These are phyloP conservation scores for Pentamera pediparva DNA, from an alignment of 53 echinoderm and acorn worm genomes.

Conservation along the genomic window DNA sequence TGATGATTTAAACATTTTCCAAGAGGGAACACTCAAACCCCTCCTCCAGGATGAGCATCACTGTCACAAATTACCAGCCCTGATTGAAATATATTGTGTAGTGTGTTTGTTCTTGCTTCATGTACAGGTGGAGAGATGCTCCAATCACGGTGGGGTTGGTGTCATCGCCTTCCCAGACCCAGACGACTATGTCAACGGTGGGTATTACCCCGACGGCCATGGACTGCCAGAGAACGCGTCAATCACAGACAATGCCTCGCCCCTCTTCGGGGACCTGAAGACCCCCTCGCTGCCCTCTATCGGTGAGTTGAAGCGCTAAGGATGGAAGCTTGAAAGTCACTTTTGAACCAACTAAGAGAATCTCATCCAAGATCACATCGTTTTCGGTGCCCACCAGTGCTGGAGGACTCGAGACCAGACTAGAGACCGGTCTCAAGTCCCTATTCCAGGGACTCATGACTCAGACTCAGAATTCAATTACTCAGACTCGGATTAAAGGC, in stretches of 20 bases:
- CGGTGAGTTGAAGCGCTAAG: slow-evolving; percentile 2
- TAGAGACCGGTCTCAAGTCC: too few species aligned
- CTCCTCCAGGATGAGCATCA: too few species aligned
- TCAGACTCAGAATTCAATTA: too few species aligned
- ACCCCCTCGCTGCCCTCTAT: slow-evolving; percentile 52
- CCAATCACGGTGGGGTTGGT: slow-evolving; percentile 46
- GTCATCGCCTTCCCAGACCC: slow-evolving; percentile 77
- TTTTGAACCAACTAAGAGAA: too few species aligned
- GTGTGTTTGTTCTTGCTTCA: neutral
- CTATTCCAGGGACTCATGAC: too few species aligned
- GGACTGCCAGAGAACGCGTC: slow-evolving; percentile 51
- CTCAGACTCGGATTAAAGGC: too few species aligned
- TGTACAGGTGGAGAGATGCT: slow-evolving; percentile 55
- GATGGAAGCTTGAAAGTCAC: too few species aligned
- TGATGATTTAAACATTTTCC: too few species aligned
- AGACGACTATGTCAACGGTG: slow-evolving; percentile 40
- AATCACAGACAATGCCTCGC: slow-evolving; percentile 32
- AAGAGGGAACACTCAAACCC: too few species aligned
- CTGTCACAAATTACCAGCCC: neutral
- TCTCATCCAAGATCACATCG: too few species aligned
- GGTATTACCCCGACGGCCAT: slow-evolving; percentile 47
- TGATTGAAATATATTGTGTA: neutral
- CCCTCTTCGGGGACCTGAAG: slow-evolving; percentile 46
- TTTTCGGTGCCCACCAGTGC: too few species aligned
- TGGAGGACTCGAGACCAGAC: too few species aligned